Evolutionary conservation across 2,113 vertebrate species (phyloP).

Genomic region (Ptilonorhynchus violaceus): DNA sequence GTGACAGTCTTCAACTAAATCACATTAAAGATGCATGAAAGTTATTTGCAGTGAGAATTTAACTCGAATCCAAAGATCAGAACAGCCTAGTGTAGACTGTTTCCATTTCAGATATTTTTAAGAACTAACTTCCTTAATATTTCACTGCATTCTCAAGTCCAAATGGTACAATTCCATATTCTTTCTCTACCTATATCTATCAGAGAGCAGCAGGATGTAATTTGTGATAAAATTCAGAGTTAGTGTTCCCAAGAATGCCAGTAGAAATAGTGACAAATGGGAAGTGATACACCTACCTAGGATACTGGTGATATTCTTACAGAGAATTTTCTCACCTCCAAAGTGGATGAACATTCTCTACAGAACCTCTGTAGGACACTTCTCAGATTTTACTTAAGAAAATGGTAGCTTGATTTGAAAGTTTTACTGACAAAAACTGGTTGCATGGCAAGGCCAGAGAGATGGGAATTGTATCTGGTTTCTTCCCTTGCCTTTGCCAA

Average conservation of each 20-base stretch:
- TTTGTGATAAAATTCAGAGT: neutral
- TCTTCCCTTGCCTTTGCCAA: neutral
- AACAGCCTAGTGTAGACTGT: neutral
- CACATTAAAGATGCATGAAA: conserved; percentile 32
- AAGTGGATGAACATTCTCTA: neutral
- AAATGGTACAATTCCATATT: neutral
- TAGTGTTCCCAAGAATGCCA: neutral
- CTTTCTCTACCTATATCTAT: neutral
- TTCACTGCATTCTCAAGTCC: neutral
- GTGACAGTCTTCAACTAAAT: conserved; percentile 22
- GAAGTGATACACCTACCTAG: neutral
- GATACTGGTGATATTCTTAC: neutral
- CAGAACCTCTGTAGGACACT: neutral
- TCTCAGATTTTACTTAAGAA: neutral
- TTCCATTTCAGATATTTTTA: neutral
- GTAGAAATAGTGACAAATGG: neutral
- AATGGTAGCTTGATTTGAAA: neutral
- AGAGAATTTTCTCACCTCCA: neutral
- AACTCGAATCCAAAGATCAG: neutral
- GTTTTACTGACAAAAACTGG: neutral
- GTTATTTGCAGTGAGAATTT: conserved; percentile 10
- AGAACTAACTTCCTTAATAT: neutral
- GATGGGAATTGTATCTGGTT: neutral
- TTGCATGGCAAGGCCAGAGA: neutral
- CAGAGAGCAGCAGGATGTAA: neutral